Base-by-base conservation (phyloP, 1,140 invertebrate genomes). In the Calosoma granatense region DNA sequence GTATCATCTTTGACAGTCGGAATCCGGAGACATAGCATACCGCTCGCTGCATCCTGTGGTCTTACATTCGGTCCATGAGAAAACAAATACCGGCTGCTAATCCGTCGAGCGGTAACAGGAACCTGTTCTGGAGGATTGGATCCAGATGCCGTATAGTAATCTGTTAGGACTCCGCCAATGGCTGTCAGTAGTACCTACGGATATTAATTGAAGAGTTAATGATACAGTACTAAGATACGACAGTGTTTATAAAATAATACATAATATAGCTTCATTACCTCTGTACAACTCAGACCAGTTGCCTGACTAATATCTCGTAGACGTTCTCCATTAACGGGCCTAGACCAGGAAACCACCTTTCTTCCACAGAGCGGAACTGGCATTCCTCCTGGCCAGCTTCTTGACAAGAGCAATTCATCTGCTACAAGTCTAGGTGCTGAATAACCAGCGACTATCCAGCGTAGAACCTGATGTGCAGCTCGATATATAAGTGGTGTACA, bases 311-410 rank as follows among this genome's bases (percentile, higher is more conserved):
- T 81, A 51, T 76, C 74, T 36, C 68, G 63, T 1, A 78, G 51
- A n/a, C 64, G 30, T 0, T 77, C 74, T 1, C 72, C 65, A 58
- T 79, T 74, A 1, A 90, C 78, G 1, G 83, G 79, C 0, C 83
- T 79, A 0, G 86, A 87, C 81, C 88, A 90, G 1, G 84, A 80
- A 1, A 88, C 80, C 1, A 87, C 82, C 73, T 90, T 90, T 57
- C 87, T 76, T 4, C 87, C 88, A 56, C 84, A 86, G 3, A 86
- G 76, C 0, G 84, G 85, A 20, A 84, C 78, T 66, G 4, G 81
- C 76, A 66, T 69, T 77, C 55, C 68, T 75, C 67, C 23, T 70
- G 62, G 3, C 41, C 69, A 69, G 19, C 73, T 67, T 56, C 74
- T 70, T 0, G 15, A 63, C 14, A 73, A 61, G 2, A 83, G 75